These are phyloP conservation scores for Mionectes macconnelli DNA, from an alignment of 2,113 vertebrate species.

Conservation along the genomic window DNA sequence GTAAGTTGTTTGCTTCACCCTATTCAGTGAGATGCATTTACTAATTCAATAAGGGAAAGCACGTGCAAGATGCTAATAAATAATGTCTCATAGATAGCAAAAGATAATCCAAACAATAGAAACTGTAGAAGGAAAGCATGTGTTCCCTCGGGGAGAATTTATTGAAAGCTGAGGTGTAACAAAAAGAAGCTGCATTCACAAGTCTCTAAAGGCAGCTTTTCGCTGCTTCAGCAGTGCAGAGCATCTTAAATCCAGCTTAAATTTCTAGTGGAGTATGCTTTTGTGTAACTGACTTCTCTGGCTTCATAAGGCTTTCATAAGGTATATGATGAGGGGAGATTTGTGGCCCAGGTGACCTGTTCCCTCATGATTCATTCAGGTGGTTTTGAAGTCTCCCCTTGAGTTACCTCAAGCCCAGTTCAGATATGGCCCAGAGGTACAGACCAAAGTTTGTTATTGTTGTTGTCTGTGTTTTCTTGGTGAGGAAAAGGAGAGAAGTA, in stretches of 20 bases:
- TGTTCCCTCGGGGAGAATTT: neutral
- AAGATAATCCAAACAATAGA: constrained; percentile 2
- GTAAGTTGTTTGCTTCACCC: neutral
- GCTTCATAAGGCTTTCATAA: neutral
- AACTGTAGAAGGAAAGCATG: neutral
- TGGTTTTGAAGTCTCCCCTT: neutral
- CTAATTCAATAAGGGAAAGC: neutral
- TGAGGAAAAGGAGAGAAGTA: neutral
- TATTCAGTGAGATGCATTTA: neutral
- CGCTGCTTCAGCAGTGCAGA: constrained; percentile 20
- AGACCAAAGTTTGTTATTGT: neutral
- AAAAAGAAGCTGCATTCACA: neutral
- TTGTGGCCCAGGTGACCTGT: neutral
- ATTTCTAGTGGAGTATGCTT: neutral
- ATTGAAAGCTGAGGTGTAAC: constrained; percentile 20
- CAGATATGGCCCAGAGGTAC: neutral
- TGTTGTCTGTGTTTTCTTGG: neutral
- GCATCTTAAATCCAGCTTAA: constrained; percentile 40
- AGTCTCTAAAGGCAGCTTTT: constrained; percentile 41
- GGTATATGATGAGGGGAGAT: neutral
- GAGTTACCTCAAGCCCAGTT: neutral
- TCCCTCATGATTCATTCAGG: neutral
- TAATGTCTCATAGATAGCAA: neutral
- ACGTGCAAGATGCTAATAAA: neutral
- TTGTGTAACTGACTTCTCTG: neutral